A percentile compares a stretch with the other conserved stretches of the same genome.
Evolutionary conservation across 2,113 vertebrate genomes (phyloP).

Genomic region (Isurus oxyrinchus): DNA sequence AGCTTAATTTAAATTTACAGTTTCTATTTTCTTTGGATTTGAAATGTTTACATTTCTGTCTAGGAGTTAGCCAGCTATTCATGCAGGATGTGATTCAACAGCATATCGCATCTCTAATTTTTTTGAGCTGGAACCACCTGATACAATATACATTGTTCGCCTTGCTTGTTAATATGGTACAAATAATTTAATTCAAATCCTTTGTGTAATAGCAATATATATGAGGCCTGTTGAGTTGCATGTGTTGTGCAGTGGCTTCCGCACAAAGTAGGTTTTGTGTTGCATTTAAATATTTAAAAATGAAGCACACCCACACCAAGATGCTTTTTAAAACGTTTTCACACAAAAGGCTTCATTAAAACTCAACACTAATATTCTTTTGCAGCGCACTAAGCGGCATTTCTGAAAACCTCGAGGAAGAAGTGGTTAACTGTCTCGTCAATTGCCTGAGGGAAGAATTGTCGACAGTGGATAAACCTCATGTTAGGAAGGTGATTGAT

Average conservation of each 20-base stretch:
- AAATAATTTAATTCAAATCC: background rate
- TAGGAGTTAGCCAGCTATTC: background rate
- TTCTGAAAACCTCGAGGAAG: conserved; percentile 56
- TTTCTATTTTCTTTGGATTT: background rate
- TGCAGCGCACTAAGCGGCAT: conserved; percentile 68
- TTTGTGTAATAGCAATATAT: background rate
- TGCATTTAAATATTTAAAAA: conserved; percentile 2
- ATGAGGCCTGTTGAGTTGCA: background rate
- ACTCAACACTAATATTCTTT: conserved; percentile 32
- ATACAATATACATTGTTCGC: background rate
- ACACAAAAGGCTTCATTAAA: background rate
- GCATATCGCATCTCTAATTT: background rate
- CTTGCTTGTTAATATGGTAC: background rate
- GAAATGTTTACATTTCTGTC: background rate
- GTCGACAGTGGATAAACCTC: conserved; percentile 52
- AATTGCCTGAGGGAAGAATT: conserved; percentile 63
- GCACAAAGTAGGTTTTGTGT: background rate
- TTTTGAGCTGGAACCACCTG: background rate
- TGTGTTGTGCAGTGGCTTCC: background rate
- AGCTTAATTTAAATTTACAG: background rate
- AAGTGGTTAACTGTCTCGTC: conserved; percentile 57
- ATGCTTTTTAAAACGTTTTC: conserved; percentile 10
- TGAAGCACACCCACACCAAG: background rate
- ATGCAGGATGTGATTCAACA: background rate
- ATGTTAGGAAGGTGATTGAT: conserved; percentile 64